phyloP scores from a whole-genome alignment of 1,140 invertebrate genomes.

The Pachypeltis micranthus region DNA sequence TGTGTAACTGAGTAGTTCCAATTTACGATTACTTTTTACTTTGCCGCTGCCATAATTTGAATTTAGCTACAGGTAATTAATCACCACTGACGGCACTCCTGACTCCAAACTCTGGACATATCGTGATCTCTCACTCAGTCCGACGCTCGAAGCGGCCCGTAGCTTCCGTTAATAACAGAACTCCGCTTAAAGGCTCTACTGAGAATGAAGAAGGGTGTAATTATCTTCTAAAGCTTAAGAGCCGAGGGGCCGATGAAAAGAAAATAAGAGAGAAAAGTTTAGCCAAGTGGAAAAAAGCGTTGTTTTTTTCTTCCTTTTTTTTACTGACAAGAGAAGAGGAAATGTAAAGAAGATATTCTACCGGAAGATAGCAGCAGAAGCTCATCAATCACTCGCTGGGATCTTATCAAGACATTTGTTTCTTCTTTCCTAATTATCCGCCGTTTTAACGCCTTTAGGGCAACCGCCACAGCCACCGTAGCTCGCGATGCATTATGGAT shows the following conservation, averaged over 20 bases:
- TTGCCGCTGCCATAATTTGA: no score
- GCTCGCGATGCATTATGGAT: constrained; percentile 12
- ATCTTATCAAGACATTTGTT: constrained; percentile 12
- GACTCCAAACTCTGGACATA: no score
- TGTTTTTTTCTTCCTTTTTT: no score
- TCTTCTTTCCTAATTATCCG: constrained; percentile 12
- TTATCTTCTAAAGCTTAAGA: not conserved
- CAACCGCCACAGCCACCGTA: not conserved
- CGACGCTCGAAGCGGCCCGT: no score
- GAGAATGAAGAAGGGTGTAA: not conserved
- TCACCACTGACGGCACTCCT: no score
- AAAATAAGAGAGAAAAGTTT: constrained; percentile 10
- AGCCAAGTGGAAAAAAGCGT: not conserved
- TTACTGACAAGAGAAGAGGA: not conserved
- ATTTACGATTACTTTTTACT: no score
- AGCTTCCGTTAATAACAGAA: no score
- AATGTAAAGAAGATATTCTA: constrained; percentile 5
- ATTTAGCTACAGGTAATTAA: no score
- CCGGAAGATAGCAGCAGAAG: not conserved
- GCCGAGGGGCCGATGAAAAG: not conserved
- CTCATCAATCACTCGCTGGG: not conserved
- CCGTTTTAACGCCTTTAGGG: constrained; percentile 10
- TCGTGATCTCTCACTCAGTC: no score
- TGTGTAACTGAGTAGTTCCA: no score
- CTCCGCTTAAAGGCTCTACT: no score